Conservation (phyloP, 2,888 invertebrate genomes). For the Archaeoteleia sp. region DNA sequence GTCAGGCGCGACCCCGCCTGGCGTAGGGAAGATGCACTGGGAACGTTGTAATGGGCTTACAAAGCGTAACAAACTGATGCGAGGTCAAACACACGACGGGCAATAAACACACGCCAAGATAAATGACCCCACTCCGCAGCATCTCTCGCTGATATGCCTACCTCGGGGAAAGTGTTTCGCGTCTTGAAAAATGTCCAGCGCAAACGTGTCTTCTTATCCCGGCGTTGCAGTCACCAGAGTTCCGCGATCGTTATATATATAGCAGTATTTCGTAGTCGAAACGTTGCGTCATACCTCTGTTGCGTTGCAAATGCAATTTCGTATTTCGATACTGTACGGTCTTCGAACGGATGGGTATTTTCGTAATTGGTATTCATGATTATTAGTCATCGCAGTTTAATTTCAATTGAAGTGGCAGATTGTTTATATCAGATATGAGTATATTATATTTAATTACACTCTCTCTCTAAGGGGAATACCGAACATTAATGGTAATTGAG, state of each 20-base stretch:
- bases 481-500: too few species aligned
- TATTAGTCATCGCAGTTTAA: too few species aligned
- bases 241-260: slow-evolving; percentile 15
- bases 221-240: slow-evolving; percentile 36
- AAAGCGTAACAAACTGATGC: slow-evolving; percentile 75
- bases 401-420: too few species aligned
- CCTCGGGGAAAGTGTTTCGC: slow-evolving; percentile 60
- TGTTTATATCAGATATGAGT: too few species aligned
- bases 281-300: too few species aligned
- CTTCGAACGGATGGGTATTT: too few species aligned
- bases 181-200: slow-evolving; percentile 38
- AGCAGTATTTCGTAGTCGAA: too few species aligned
- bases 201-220: slow-evolving; percentile 25
- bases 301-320: too few species aligned
- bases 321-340: too few species aligned
- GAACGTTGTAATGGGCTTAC: slow-evolving; percentile 74
- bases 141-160: slow-evolving; percentile 30
- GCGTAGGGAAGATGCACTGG: slow-evolving; percentile 70
- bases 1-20: slow-evolving; percentile 74
- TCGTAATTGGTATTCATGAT: too few species aligned
- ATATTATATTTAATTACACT: too few species aligned
- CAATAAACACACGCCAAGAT: slow-evolving; percentile 74
- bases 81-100: slow-evolving; percentile 74
- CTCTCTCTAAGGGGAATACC: too few species aligned
- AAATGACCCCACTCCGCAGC: slow-evolving; percentile 65